These are phyloP conservation scores for Drosophila takahashii DNA, from an alignment of 1,140 invertebrate genomes.

Conservation along the genomic window DNA sequence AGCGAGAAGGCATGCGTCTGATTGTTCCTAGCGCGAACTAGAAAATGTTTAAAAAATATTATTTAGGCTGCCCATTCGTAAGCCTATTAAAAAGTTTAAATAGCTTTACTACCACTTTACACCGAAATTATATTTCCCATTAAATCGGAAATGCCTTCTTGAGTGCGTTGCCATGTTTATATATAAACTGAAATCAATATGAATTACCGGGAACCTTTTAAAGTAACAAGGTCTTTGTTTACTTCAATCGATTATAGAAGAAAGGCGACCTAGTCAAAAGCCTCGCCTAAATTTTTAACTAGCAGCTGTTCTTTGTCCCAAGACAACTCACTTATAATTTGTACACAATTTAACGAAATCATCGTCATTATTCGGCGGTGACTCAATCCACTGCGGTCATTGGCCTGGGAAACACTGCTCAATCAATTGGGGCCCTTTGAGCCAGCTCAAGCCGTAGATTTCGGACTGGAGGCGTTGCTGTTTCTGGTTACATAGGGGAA, in stretches of 20 bases:
- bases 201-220: conserved; percentile 3
- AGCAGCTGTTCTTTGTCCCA: conserved; percentile 40
- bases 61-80: background rate
- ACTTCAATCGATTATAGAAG: conserved; percentile 37
- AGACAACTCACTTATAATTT: conserved; percentile 4
- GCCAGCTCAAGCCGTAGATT: conserved; percentile 3
- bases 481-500: conserved; percentile 33
- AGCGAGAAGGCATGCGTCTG: background rate
- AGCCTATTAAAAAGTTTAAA: conserved; percentile 1
- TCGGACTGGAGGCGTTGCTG: conserved; percentile 28
- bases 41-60: background rate
- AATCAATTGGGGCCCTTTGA: conserved; percentile 10
- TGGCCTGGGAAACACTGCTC: conserved; percentile 21
- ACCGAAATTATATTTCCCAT: background rate
- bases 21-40: background rate
- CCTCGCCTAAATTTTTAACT: conserved; percentile 28
- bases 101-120: background rate
- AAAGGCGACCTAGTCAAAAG: conserved; percentile 26
- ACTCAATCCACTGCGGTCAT: conserved; percentile 44
- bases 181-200: conserved; percentile 19
- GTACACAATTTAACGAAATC: conserved; percentile 26
- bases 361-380: conserved; percentile 15
- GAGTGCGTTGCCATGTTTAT: background rate
- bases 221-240: conserved; percentile 39
- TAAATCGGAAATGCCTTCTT: background rate